A percentile compares a stretch with the other conserved stretches of the same genome.
Evolutionary conservation across 2,888 invertebrate genomes (phyloP).

Genomic region (Mesochorus sp.): DNA sequence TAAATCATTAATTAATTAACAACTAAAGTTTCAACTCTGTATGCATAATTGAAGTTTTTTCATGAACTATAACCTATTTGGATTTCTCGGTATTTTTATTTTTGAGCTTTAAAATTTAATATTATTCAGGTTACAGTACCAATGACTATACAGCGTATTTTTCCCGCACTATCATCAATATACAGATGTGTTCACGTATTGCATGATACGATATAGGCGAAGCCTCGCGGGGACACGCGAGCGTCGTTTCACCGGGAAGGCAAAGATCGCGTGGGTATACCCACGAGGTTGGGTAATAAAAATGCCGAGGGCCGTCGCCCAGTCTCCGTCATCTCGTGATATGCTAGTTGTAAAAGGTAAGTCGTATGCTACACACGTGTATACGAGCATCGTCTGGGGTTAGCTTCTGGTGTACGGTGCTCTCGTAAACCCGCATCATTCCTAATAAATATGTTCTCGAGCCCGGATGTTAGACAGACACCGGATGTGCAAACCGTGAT

Average conservation of each 20-base stretch:
- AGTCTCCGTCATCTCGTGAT: slow-evolving; percentile 19
- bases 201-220: background rate
- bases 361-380: background rate
- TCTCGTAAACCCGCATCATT: slow-evolving; percentile 51
- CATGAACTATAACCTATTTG: too few species aligned
- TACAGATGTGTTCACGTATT: background rate
- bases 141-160: background rate
- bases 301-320: slow-evolving; percentile 23
- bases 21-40: too few species aligned
- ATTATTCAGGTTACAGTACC: background rate
- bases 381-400: background rate
- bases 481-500: slow-evolving; percentile 12
- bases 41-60: too few species aligned
- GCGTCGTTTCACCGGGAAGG: slow-evolving; percentile 47
- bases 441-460: slow-evolving; percentile 48
- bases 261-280: slow-evolving; percentile 35
- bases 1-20: too few species aligned
- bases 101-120: too few species aligned
- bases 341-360: slow-evolving; percentile 45
- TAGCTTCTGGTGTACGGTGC: slow-evolving; percentile 23
- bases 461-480: slow-evolving; percentile 1
- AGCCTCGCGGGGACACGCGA: background rate
- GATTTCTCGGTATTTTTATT: too few species aligned
- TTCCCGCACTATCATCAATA: background rate
- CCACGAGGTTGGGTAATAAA: slow-evolving; percentile 32